These are phyloP conservation scores for Xestia c-nigrum DNA, from an alignment of 2,888 invertebrate species.

Conservation along the genomic window DNA sequence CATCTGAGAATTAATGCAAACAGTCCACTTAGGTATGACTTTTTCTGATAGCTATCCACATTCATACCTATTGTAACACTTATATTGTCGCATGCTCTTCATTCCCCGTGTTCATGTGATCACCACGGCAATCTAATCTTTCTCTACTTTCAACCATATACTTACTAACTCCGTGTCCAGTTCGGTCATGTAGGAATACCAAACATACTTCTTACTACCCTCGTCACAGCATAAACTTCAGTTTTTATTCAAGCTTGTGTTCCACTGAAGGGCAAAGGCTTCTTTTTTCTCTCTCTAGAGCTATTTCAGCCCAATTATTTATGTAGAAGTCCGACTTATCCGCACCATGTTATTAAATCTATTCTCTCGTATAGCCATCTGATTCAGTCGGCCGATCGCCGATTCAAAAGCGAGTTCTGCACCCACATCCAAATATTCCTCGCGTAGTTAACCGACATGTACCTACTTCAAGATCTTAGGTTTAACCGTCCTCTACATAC, in stretches of 20 bases:
- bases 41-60: neutral
- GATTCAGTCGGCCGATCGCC: too few species aligned
- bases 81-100: neutral
- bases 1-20: neutral
- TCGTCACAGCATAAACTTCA: neutral
- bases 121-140: neutral
- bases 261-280: neutral
- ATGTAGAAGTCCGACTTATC: neutral
- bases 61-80: neutral
- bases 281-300: neutral
- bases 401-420: constrained; percentile 94
- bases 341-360: neutral
- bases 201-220: neutral
- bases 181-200: neutral
- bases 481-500: constrained; percentile 96
- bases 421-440: constrained; percentile 94
- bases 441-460: constrained; percentile 94
- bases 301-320: neutral
- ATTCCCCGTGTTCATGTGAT: neutral
- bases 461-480: constrained; percentile 96
- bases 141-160: neutral
- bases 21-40: neutral
- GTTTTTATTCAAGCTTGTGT: neutral
- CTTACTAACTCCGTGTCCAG: neutral
- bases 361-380: too few species aligned